Evolutionary conservation across 2,797 vertebrate genomes (phyloP).

Genomic region (Phataginus tetradactyla): DNA sequence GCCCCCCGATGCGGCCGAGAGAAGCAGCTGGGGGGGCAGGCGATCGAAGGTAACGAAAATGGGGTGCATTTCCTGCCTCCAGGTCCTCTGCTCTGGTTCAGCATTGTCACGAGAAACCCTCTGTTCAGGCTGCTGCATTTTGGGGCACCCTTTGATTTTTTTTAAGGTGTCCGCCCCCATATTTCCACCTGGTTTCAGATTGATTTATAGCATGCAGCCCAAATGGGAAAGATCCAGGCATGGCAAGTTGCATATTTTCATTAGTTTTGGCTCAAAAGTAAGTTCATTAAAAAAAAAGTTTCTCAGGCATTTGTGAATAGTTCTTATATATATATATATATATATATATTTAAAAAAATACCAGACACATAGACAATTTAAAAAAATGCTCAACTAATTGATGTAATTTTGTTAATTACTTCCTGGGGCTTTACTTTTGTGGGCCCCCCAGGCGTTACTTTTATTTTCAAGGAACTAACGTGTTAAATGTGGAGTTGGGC

Average conservation of each 20-base stretch:
- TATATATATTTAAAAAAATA: neutral
- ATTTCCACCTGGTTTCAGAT: slow-evolving; percentile 44
- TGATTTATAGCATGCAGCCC: slow-evolving; percentile 62
- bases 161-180: neutral
- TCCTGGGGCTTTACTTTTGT: neutral
- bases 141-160: slow-evolving; percentile 51
- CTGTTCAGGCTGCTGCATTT: slow-evolving; percentile 59
- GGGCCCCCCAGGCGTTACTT: slow-evolving; percentile 55
- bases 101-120: slow-evolving; percentile 78
- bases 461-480: slow-evolving; percentile 65
- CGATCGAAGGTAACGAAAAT: slow-evolving; percentile 91
- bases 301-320: slow-evolving; percentile 58
- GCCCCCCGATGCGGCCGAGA: slow-evolving; percentile 84
- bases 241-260: slow-evolving; percentile 68
- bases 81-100: slow-evolving; percentile 72
- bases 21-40: slow-evolving; percentile 83
- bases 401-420: slow-evolving; percentile 16
- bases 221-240: neutral
- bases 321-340: neutral
- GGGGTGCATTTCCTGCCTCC: slow-evolving; percentile 80
- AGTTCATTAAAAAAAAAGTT: slow-evolving; percentile 81
- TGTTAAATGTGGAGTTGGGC: slow-evolving; percentile 70
- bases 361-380: neutral
- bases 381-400: slow-evolving; percentile 1
- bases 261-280: slow-evolving; percentile 79